phyloP scores from a whole-genome alignment of 2,113 vertebrate genomes.

The Mus musculus region DNA sequence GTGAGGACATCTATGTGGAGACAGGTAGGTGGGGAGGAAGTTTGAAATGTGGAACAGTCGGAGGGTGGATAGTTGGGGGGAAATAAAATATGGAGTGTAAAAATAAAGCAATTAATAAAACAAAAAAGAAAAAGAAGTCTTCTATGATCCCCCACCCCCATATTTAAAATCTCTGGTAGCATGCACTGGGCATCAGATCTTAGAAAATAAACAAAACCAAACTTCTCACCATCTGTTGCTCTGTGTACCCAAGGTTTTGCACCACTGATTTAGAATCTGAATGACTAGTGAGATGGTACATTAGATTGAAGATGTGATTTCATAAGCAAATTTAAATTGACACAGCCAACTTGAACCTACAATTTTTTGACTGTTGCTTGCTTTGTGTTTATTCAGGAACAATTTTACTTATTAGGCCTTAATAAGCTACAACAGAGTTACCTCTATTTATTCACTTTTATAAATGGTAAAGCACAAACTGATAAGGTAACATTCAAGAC shows the following conservation, averaged over 20 bases:
- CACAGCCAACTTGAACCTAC: background rate
- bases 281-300: background rate
- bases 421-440: background rate
- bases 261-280: background rate
- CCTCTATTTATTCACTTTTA: background rate
- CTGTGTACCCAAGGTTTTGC: background rate
- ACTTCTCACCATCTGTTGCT: background rate
- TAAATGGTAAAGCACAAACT: background rate
- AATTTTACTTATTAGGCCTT: background rate
- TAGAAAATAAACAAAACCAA: background rate
- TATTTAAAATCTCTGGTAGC: background rate
- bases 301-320: background rate
- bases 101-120: no score
- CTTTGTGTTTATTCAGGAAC: background rate
- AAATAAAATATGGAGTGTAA: no score
- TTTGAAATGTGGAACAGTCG: no score
- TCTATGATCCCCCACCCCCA: background rate
- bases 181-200: background rate
- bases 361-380: conserved; percentile 14
- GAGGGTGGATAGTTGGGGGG: no score
- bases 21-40: no score
- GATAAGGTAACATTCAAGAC: background rate
- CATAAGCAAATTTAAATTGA: conserved; percentile 10
- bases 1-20: no score
- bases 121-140: background rate